Evolutionary conservation across 92 coral and sea anemone species (phyloP), one percentile per base, ranked within the genome.

Genomic region (Zoanthus sociatus): DNA sequence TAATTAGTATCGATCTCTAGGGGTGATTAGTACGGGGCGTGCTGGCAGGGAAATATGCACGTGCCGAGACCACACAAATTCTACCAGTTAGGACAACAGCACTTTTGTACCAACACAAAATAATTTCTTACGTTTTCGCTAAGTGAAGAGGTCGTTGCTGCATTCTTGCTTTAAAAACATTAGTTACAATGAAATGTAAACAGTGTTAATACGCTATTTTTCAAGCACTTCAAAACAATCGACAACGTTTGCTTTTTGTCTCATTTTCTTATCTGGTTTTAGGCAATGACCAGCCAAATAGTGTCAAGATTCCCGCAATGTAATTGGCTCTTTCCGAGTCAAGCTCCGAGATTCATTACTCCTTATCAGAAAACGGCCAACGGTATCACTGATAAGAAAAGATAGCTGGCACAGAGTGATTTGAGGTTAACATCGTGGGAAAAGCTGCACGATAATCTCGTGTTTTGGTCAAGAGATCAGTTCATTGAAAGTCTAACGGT

Each of bases 361-460:
- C 48, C 85, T 81, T 81, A 81, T 81, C 85, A 50, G 75, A 64
- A 81, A 66, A 67, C 74, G 85, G 73, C 45, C 85, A 54, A 81
- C 74, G 85, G 44, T 68, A 81, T 81, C 75, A 45, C 75, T 64
- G 85, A 81, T 81, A 81, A 81, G 85, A 18, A n/a, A 66, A 68
- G 85, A 81, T 81, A 81, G 37, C 30, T 63, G 8, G 69, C 61
- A 66, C 60, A 81, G 73, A 45, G 64, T 21, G 85, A 47, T 81
- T 64, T 81, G 75, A 64, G 75, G 75, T 64, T 81, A 68, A 75
- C 37, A 81, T 81, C 85, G 85, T 81, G 85, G 85, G 85, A 81
- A 81, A 61, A 42, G 9, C 46, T 50, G 73, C 50, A 2, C 13
- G 73, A 81, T 81, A 63, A 66, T 70, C 61, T 13, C 1, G 12